Base-by-base conservation (phyloP, 2,888 invertebrate species). In the Tolmerus cingulatus region DNA sequence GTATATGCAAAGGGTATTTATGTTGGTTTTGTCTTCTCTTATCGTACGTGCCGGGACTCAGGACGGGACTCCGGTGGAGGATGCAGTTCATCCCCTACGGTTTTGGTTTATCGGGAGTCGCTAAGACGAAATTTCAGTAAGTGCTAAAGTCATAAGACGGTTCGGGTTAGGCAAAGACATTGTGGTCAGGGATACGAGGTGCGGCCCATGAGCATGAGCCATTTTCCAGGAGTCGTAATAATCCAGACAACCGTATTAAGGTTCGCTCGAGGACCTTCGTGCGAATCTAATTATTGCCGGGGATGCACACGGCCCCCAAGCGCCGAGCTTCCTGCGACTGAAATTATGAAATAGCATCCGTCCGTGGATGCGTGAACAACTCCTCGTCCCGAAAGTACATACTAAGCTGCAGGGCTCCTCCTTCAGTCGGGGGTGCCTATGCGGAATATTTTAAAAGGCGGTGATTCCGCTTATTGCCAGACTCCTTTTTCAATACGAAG, bases 121-220 rank as follows among this genome's bases (percentile, higher is more conserved):
- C 77, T 76, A 86, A 86, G 86, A 76, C 76, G 51, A 86, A 76
- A 86, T 86, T 85, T 86, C 76, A 46, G 86, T 86, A 86, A 76
- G 86, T 76, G 86, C 43, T 76, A 77, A 86, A 86, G 86, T 86
- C 86, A 30, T 76, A 76, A 74, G 76, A 51, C 74, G n/a, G 30
- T 14, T 43, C 43, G 79, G 79, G 66, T 66, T 66, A 66, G 51
- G 79, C 23, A 74, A 84, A 84, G 84, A 84, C 40, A n/a, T 40
- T 84, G 84, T 37, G 84, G 84, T 74, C 84, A 66, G 66, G 51
- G 66, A 84, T 40, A 84, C 37, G 30, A 66, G 40, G 84, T 84
- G 84, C 30, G 66, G 84, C 16, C 19, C 51, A 84, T 66, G 57
- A 23, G 37, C 7, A 84, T 30, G 34, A 34, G 34, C 23, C 84